phyloP scores from a whole-genome alignment of 1,140 invertebrate species.

The Halictus rubicundus region DNA sequence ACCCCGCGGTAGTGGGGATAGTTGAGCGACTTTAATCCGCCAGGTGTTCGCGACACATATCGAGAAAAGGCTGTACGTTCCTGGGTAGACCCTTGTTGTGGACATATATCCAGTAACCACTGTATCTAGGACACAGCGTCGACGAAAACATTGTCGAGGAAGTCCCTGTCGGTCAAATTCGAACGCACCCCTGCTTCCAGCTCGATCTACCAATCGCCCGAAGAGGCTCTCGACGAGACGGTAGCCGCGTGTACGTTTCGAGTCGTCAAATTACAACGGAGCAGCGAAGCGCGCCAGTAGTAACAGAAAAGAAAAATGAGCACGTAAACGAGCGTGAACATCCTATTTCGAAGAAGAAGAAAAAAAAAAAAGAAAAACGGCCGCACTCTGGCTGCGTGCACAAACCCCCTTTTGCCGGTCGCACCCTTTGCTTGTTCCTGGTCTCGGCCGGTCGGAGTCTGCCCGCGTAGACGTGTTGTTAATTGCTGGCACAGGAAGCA shows the following conservation, averaged over 20 bases:
- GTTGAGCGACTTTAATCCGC: no score
- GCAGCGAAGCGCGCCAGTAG: constrained; percentile 17
- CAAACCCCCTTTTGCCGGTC: not conserved
- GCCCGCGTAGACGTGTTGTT: constrained; percentile 45
- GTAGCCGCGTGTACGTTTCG: constrained; percentile 18
- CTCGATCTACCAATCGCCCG: not conserved
- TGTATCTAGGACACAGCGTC: no score
- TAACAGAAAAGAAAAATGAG: constrained; percentile 14
- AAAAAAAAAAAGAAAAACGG: no score
- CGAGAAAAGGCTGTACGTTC: no score
- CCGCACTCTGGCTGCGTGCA: not conserved
- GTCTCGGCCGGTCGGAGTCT: no score
- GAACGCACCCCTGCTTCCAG: not conserved
- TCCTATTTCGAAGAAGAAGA: constrained; percentile 37
- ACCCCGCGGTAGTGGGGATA: no score
- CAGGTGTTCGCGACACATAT: no score
- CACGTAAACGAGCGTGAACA: constrained; percentile 21
- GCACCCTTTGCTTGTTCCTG: constrained; percentile 20
- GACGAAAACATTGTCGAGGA: no score
- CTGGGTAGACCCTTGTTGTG: no score
- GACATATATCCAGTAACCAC: no score
- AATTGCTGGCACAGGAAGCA: constrained; percentile 58
- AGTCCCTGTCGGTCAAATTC: no score
- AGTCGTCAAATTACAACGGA: constrained; percentile 35
- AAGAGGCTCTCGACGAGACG: not conserved